Base-by-base conservation (phyloP, 1,140 invertebrate species). In the Sinonovacula constricta region DNA sequence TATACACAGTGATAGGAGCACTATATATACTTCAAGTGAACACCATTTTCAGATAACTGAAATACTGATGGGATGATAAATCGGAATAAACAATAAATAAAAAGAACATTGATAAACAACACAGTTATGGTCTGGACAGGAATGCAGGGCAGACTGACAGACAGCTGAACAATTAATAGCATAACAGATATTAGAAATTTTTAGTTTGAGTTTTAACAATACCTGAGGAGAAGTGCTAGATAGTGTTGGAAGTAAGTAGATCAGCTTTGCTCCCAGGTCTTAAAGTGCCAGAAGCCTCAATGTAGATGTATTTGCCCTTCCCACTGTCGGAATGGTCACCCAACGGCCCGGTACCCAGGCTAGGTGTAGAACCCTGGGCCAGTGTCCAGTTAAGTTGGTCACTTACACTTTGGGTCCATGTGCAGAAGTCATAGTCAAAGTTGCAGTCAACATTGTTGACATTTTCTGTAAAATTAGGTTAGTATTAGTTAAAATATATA, bases 281-380 rank as follows among this genome's bases (percentile, higher is more conserved):
- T n/a, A 65, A 49, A 2, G 28, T 34, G 34, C 57, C 60, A 22
- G 84, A 86, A 4, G 84, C 80, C 34, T 88, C 82, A 3, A 88
- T 63, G 62, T 86, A 88, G 2, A 88, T 70, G 60, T 87, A 88
- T 28, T 79, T 82, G 14, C 87, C 86, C 24, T 36, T 63, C 26
- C 36, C 78, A 28, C 24, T 56, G 28, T 74, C 75, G 14, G 85
- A 77, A 57, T 88, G 87, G 68, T 88, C 95, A 81, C 91, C 92
- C 3, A 93, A 92, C 0, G 88, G 88, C 56, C 88, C 88, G 10
- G 87, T 89, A n/a, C 77, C 80, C 15, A 12, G 28, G 51, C 79
- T 82, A 10, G 77, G 70, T 18, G 87, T 88, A 1, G 79, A 71
- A 10, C 77, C 69, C 49, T 57, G 62, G 39, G 49, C 82, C 4